Percentiles rank a stretch among this genome's conserved stretches.
These are phyloP conservation scores for Ametastegia equiseti DNA, from an alignment of 2,888 invertebrate species.

Conservation along the genomic window DNA sequence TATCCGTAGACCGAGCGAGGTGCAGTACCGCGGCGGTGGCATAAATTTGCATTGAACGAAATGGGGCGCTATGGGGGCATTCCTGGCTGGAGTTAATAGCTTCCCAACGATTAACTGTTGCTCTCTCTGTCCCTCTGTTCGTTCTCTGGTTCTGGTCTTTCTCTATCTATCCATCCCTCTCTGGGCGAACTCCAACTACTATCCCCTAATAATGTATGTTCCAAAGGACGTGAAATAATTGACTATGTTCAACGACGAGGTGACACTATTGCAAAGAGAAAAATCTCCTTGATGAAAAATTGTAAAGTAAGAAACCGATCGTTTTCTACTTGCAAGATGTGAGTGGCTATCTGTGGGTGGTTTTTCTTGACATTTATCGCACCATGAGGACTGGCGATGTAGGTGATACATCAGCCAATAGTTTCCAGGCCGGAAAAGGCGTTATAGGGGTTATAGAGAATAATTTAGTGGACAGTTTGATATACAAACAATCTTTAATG, in stretches of 20 bases:
- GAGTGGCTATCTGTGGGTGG: background rate
- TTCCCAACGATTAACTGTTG: constrained; percentile 68
- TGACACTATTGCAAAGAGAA: background rate
- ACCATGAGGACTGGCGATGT: background rate
- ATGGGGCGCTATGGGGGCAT: constrained; percentile 72
- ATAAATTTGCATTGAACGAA: constrained; percentile 74
- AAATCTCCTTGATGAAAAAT: background rate
- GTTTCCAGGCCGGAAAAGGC: constrained; percentile 71
- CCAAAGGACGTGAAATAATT: constrained; percentile 69
- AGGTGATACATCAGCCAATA: constrained; percentile 65
- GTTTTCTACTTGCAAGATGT: background rate
- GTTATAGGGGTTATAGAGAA: constrained; percentile 73
- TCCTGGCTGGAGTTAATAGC: constrained; percentile 74
- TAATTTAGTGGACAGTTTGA: constrained; percentile 81
- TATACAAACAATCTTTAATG: constrained; percentile 82
- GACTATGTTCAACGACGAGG: constrained; percentile 56
- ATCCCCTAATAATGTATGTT: constrained; percentile 68
- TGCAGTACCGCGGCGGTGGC: constrained; percentile 52
- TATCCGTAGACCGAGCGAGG: constrained; percentile 57
- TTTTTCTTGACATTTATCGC: background rate
- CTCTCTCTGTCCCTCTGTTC: constrained; percentile 28
- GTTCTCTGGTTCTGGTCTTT: constrained; percentile 6
- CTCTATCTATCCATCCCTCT: constrained; percentile 30
- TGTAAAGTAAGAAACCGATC: background rate
- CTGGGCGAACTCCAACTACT: constrained; percentile 47